phyloP scores from a whole-genome alignment of 2,888 invertebrate genomes.

The Lepeophtheirus nordmannii region DNA sequence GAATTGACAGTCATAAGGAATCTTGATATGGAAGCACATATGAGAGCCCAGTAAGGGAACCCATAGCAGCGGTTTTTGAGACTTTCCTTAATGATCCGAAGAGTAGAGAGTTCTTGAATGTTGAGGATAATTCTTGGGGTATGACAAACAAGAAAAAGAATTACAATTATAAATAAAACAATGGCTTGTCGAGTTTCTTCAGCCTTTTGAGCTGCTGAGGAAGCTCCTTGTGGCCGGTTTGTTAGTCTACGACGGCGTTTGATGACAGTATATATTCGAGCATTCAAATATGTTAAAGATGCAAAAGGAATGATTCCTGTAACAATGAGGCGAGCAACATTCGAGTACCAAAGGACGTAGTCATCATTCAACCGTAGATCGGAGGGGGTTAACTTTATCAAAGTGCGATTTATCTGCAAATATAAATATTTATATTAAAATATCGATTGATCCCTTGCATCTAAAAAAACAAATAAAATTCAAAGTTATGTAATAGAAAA shows the following conservation, averaged over 20 bases:
- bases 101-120: slow-evolving; percentile 5
- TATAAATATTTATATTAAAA: neutral
- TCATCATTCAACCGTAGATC: slow-evolving; percentile 1
- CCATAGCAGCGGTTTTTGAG: slow-evolving; percentile 12
- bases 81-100: neutral
- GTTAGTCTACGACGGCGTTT: slow-evolving; percentile 17
- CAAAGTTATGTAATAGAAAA: too few relatives aligned
- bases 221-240: slow-evolving; percentile 7
- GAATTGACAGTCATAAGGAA: slow-evolving; percentile 86
- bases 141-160: slow-evolving; percentile 20
- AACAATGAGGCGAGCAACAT: slow-evolving; percentile 14
- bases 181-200: slow-evolving; percentile 21
- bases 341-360: slow-evolving; percentile 22
- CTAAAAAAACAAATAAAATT: too few relatives aligned
- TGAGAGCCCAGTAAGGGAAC: slow-evolving; percentile 14
- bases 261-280: slow-evolving; percentile 17
- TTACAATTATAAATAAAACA: slow-evolving; percentile 12
- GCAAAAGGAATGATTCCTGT: slow-evolving; percentile 23
- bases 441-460: too few relatives aligned
- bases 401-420: slow-evolving; percentile 6
- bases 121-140: slow-evolving; percentile 19
- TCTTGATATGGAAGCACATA: slow-evolving; percentile 13
- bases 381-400: neutral
- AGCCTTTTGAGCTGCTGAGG: slow-evolving; percentile 21
- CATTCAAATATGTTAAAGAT: slow-evolving; percentile 12